Evolutionary conservation across 2,888 invertebrate species (phyloP), one percentile per base, ranked within the genome.

Genomic region (Drosophila mayaguana): DNA sequence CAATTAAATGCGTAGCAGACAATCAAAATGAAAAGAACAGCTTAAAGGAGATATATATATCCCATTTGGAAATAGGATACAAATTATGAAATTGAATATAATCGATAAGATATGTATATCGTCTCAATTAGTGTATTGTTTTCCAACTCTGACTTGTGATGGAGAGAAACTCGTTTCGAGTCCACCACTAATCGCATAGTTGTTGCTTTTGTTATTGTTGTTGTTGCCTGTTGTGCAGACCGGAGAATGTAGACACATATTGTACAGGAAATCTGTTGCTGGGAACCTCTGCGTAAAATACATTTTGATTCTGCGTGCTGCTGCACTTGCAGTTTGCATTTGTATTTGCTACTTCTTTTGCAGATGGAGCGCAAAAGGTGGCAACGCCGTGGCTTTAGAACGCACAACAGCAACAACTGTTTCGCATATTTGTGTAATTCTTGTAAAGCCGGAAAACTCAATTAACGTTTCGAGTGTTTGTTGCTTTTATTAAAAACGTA

Each of bases 251-350:
- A 67, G 63, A 63, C 63, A 64, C 66, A 69, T 32, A 50, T 72
- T 77, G 73, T 78, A 87, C 89, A 88, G 84, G 84, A 89, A 84
- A 89, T 84, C 89, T 84, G 83, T 86, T 83, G 83, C 83, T 88
- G 89, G 80, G 67, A 80, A 60, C 64, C 83, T 79, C 72, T 72
- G 66, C 71, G 45, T 73, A 61, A 43, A 75, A 83, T 63, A 67
- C 67, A 66, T 72, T 81, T 74, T 78, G 89, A 87, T 89, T 89
- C 88, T 84, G 84, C 88, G 89, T 86, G 81, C 67, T 86, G 81
- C 67, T 83, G 83, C 83, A 88, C 76, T 85, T 86, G 83, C 76
- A 60, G 46, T 63, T 50, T 71, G 68, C 77, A 73, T 53, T 60
- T 25, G 40, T 25, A n/a, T 22, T 50, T 18, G 16, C 28, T 14